Conservation (phyloP, 2,797 vertebrate species). For the Acanthis flammea region DNA sequence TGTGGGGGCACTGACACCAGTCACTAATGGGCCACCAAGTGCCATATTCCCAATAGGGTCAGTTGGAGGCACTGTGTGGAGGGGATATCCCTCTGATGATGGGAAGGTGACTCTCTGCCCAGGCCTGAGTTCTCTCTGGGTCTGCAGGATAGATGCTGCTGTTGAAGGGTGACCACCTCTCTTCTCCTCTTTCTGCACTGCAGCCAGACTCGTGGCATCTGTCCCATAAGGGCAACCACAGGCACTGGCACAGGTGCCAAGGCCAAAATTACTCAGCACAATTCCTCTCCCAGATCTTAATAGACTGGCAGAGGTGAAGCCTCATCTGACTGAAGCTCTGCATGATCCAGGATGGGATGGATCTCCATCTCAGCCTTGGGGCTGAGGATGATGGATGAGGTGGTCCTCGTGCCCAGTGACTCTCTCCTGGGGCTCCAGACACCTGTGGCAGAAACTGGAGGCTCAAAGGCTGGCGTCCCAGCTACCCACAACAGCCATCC, state of each 20-base stretch:
- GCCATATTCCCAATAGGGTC: neutral
- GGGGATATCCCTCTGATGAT: neutral
- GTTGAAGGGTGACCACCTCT: neutral
- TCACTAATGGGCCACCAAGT: rapidly evolving
- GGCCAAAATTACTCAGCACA: neutral
- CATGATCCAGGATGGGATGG: neutral
- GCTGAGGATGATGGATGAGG: neutral
- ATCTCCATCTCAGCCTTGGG: neutral
- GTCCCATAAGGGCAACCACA: neutral
- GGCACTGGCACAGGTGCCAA: neutral
- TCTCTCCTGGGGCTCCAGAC: neutral
- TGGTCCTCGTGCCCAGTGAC: rapidly evolving
- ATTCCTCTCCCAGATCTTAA: neutral
- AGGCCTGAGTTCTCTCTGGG: neutral
- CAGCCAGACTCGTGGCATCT: rapidly evolving
- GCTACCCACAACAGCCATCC: neutral
- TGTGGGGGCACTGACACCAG: neutral
- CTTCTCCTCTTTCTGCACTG: neutral
- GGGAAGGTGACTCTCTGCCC: neutral
- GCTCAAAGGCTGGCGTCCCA: neutral
- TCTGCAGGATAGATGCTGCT: neutral
- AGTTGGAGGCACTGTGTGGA: neutral
- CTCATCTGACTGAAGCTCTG: rapidly evolving
- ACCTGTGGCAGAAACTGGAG: neutral
- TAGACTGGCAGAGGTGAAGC: rapidly evolving